Conservation (phyloP, 92 coral and sea anemone genomes). For the Plumapathes pennacea region DNA sequence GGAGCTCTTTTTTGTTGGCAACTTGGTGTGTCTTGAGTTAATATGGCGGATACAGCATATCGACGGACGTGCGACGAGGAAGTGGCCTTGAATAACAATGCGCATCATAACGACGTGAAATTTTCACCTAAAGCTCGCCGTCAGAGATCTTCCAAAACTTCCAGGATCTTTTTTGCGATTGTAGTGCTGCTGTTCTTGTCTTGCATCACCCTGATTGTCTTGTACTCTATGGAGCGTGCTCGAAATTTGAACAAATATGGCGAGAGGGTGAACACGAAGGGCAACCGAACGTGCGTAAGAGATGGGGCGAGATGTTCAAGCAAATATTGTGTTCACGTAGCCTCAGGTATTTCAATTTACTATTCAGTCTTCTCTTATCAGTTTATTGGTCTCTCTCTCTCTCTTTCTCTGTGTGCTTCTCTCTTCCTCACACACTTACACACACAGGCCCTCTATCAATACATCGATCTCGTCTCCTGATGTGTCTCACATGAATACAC, state of each 20-base stretch:
- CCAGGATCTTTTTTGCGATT: slow-evolving; percentile 23
- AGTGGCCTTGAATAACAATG: neutral
- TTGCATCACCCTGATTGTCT: slow-evolving; percentile 41
- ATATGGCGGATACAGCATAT: no score
- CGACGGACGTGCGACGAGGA: no score
- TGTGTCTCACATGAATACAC: neutral
- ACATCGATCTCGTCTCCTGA: neutral
- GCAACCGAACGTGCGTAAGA: no score
- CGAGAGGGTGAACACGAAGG: no score
- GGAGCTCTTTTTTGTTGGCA: no score
- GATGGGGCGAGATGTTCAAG: no score
- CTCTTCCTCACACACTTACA: no score
- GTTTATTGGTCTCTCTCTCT: no score
- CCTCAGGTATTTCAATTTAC: no score
- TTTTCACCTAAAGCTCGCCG: slow-evolving; percentile 1
- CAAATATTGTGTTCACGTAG: slow-evolving; percentile 54
- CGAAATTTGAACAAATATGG: slow-evolving; percentile 3
- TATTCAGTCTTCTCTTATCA: no score
- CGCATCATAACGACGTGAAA: slow-evolving; percentile 11
- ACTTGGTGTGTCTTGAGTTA: no score
- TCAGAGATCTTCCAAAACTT: neutral
- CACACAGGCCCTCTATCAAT: neutral
- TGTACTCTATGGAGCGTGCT: slow-evolving; percentile 40
- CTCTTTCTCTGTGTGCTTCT: no score
- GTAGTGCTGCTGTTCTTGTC: slow-evolving; percentile 32